These are phyloP conservation scores for Erythrocebus patas DNA, from an alignment of 2,113 vertebrate species.

Conservation along the genomic window DNA sequence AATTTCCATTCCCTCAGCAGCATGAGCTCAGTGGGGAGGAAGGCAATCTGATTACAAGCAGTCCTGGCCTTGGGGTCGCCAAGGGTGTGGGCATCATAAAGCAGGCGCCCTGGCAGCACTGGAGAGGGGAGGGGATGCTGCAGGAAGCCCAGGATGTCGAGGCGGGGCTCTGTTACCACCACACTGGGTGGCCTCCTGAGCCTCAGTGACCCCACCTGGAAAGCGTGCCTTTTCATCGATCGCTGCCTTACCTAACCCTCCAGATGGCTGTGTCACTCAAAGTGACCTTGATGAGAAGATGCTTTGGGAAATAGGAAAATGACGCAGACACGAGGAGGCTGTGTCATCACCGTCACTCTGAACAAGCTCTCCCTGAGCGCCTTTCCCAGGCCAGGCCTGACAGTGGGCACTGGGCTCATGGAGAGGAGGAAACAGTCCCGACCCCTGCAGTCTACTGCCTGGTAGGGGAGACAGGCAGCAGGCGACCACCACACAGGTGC, in stretches of 20 bases:
- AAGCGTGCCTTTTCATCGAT: neutral
- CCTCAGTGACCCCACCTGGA: neutral
- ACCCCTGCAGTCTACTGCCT: neutral
- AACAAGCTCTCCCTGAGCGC: neutral
- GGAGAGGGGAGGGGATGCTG: neutral
- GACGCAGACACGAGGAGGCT: neutral
- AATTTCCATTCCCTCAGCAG: slow-evolving; percentile 61
- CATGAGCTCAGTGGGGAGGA: slow-evolving; percentile 42
- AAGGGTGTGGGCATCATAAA: slow-evolving; percentile 24
- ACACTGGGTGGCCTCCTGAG: neutral
- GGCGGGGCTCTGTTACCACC: neutral
- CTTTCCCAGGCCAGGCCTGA: neutral
- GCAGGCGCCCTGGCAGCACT: neutral
- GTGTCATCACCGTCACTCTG: neutral
- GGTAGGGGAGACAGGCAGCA: neutral
- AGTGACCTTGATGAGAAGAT: neutral
- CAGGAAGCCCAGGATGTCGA: neutral
- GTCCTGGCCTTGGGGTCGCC: neutral
- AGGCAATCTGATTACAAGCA: slow-evolving; percentile 42
- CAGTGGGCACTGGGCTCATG: neutral
- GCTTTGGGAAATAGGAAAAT: neutral
- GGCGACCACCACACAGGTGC: neutral
- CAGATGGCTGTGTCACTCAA: accelerated
- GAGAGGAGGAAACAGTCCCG: neutral
- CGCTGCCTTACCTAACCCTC: neutral